Evolutionary conservation across 2,113 vertebrate genomes (phyloP).

Genomic region (Rhea pennata): DNA sequence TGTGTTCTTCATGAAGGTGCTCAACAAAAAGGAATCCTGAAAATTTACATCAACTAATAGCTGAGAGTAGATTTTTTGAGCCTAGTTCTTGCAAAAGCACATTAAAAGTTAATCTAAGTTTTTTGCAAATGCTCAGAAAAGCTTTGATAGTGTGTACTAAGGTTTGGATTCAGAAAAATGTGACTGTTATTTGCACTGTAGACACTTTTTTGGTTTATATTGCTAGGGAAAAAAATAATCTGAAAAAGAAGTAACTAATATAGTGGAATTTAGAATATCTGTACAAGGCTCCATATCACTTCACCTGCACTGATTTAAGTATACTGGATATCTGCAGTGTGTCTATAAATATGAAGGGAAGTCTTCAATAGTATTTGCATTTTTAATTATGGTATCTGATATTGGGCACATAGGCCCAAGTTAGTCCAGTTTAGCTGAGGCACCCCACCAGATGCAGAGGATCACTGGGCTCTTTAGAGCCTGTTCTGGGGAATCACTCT

Average conservation of each 20-base stretch:
- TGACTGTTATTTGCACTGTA: too few relatives aligned
- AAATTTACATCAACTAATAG: neutral
- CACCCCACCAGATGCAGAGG: neutral
- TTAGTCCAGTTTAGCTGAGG: neutral
- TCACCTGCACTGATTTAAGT: neutral
- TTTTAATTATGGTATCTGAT: neutral
- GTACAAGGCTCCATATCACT: neutral
- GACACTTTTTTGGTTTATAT: neutral
- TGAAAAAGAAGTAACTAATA: neutral
- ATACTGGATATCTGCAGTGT: neutral
- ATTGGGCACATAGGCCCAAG: neutral
- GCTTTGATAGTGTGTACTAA: neutral
- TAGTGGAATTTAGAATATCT: neutral
- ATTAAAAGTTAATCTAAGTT: neutral
- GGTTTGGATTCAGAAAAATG: neutral
- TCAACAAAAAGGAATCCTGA: neutral
- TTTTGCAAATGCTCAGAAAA: neutral
- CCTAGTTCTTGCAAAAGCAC: neutral
- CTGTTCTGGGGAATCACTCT: neutral
- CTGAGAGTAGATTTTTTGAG: neutral
- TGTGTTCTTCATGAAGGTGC: neutral
- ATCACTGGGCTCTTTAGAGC: neutral
- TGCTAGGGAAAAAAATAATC: neutral
- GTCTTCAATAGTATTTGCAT: neutral
- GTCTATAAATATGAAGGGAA: neutral